phyloP scores from a whole-genome alignment of 2,113 vertebrate species.

The Prietella phreatophila region DNA sequence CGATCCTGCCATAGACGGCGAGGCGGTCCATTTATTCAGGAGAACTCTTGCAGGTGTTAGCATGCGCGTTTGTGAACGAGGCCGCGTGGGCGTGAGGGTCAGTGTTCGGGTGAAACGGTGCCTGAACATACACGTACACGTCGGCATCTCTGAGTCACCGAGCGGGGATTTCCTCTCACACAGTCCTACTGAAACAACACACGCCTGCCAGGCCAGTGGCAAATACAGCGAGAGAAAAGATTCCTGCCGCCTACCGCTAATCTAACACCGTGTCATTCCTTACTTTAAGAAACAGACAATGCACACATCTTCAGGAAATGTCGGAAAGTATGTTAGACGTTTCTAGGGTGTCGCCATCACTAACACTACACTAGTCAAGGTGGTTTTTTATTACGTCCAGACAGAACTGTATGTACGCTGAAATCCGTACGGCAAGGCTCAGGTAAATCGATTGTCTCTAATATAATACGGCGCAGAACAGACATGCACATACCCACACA shows the following conservation, averaged over 20 bases:
- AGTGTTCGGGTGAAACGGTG: slow-evolving; percentile 38
- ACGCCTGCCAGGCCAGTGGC: slow-evolving; percentile 31
- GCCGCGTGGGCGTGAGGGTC: slow-evolving; percentile 22
- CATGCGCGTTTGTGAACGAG: slow-evolving; percentile 14
- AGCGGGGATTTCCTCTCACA: slow-evolving; percentile 56
- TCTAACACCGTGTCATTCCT: not conserved
- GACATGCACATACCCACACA: no score
- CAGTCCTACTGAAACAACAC: slow-evolving; percentile 48
- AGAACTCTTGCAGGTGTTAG: slow-evolving; percentile 24
- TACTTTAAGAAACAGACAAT: not conserved
- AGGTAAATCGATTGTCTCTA: not conserved
- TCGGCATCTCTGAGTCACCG: slow-evolving; percentile 49
- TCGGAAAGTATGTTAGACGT: not conserved
- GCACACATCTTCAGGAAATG: no score
- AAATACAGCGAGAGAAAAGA: not conserved
- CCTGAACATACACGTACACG: slow-evolving; percentile 40
- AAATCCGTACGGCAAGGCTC: no score
- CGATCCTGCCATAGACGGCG: slow-evolving; percentile 10
- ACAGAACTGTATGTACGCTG: not conserved
- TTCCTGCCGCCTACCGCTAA: not conserved
- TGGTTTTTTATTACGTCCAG: not conserved
- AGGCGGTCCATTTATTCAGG: slow-evolving; percentile 16
- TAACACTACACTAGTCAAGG: no score
- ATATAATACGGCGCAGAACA: no score
- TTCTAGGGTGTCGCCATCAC: not conserved